Evolutionary conservation across 2,113 vertebrate species (phyloP).

Genomic region (Nyctereutes procyonoides): DNA sequence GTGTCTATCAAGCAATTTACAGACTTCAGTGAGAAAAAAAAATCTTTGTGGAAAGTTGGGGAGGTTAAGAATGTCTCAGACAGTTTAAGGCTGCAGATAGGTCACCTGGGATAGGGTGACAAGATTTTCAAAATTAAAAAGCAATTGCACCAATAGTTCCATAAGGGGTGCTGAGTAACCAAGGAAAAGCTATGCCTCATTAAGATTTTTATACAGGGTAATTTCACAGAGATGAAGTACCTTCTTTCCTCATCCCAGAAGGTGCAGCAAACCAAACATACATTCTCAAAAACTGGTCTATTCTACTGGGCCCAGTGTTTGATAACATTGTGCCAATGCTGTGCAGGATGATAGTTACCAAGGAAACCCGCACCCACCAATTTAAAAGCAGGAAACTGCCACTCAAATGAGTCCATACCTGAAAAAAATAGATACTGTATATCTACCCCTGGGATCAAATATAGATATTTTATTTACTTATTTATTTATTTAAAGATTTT

Average conservation of each 20-base stretch:
- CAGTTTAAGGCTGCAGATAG: neutral
- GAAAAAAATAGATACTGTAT: neutral
- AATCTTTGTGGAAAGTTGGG: neutral
- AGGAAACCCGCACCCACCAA: neutral
- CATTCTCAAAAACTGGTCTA: neutral
- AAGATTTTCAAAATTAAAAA: slow-evolving; percentile 48
- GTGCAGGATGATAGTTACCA: neutral
- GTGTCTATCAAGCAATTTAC: neutral
- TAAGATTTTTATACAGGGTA: neutral
- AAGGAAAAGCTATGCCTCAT: neutral
- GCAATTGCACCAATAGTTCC: neutral
- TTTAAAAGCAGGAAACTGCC: neutral
- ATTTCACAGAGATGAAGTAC: neutral
- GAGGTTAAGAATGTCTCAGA: neutral
- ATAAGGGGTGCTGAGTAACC: neutral
- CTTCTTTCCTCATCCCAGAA: neutral
- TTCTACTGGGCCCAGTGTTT: neutral
- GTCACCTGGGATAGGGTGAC: neutral
- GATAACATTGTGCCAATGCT: neutral
- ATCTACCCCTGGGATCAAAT: neutral
- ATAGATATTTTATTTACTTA: neutral
- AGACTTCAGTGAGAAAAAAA: neutral
- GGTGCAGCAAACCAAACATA: neutral
- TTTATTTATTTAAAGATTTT: too few species aligned
- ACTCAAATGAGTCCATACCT: neutral